Conservation (phyloP, 2,888 invertebrate species). For the Diarsia dahlii region DNA sequence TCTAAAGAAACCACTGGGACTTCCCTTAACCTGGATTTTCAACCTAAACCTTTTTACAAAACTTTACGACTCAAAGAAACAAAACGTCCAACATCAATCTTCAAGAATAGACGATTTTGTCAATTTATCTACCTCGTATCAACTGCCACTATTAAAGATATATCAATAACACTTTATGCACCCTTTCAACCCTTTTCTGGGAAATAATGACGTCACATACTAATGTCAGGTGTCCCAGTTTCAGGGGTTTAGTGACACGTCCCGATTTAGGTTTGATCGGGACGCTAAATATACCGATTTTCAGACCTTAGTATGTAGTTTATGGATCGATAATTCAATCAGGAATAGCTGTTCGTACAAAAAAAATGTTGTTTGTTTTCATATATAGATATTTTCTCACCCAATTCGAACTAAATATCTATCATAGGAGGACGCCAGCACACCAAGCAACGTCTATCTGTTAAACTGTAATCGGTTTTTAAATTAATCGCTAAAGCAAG, state of each 20-base stretch:
- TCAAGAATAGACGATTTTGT: slow-evolving; percentile 37
- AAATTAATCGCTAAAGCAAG: too few relatives aligned
- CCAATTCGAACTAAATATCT: too few relatives aligned
- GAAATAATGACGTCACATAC: slow-evolving; percentile 47
- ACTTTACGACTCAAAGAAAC: slow-evolving; percentile 1
- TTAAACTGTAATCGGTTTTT: too few relatives aligned
- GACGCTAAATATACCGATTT: not conserved
- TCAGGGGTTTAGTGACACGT: not conserved
- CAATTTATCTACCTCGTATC: slow-evolving; percentile 36
- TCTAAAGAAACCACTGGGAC: not conserved
- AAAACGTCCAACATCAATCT: slow-evolving; percentile 34
- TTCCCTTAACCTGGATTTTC: not conserved
- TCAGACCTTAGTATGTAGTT: not conserved
- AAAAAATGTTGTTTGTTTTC: too few relatives aligned
- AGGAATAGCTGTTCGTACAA: not conserved
- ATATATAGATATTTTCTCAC: too few relatives aligned
- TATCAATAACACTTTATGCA: slow-evolving; percentile 50
- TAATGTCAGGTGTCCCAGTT: not conserved
- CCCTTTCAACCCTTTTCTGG: slow-evolving; percentile 40
- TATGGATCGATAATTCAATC: not conserved
- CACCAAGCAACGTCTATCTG: too few relatives aligned
- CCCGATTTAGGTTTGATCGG: not conserved
- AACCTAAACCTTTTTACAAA: not conserved
- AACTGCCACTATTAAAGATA: slow-evolving; percentile 44
- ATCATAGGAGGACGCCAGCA: too few relatives aligned